Base-by-base conservation (phyloP, 2,113 vertebrate genomes). In the Otocyon megalotis region DNA sequence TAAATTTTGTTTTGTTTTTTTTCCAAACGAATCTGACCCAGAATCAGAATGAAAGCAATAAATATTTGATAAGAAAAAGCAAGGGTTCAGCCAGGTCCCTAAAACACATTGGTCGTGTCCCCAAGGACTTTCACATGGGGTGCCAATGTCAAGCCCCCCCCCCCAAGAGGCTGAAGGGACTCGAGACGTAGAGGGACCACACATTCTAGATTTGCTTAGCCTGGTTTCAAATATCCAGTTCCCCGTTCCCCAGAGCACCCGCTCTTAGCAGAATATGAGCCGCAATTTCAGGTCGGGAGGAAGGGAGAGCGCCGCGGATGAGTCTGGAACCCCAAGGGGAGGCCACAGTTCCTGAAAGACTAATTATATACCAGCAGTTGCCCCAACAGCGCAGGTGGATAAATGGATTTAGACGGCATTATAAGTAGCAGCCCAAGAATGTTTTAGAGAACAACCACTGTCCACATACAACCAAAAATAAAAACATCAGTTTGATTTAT, bases 401-500 rank as follows among this genome's bases (percentile, higher is more conserved):
- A 37, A 19, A 28, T n/a, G 48, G 32, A 17, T 28, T 50, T 30
- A 24, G 63, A 79, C 8, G 14, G 86, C 56, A 16, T 16, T 17
- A 0, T 43, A 22, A 85, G 43, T 3, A 54, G 84, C 63, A 10
- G 43, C 43, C 62, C 93, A 35, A 63, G 26, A 89, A 72, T 37
- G 53, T 88, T 79, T 95, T 88, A 4, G 50, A 76, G 60, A 89
- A 69, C 20, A 74, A 53, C 63, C 50, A 11, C 72, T 65, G 60
- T 48, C 72, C 43, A 67, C 56, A 17, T 5, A 35, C 13, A 69
- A 90, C 84, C 56, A n/a, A 88, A 92, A 97, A 95, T 88, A 72
- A 96, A 96, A 96, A 62, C 50, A 79, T 83, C 81, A 28, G 26
- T 35, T 67, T 93, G 88, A 96, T 88, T 93, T 76, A 71, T 85